Evolutionary conservation across 1,140 invertebrate species (phyloP).

Genomic region (Calephelis virginiensis): DNA sequence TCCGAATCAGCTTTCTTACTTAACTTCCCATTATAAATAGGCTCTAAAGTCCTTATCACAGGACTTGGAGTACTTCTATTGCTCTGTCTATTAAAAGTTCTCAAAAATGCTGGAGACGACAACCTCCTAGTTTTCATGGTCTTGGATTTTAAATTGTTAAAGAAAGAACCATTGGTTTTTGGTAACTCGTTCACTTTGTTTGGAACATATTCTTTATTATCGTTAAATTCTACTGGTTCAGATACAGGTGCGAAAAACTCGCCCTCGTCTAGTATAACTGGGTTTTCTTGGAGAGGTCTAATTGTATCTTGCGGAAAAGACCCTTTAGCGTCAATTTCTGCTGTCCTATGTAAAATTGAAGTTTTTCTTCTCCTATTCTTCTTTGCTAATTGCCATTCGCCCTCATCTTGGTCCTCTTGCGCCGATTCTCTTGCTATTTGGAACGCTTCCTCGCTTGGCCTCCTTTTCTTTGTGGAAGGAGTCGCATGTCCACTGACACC

Average conservation of each 20-base stretch:
- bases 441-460: constrained; percentile 89
- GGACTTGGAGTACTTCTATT: constrained; percentile 63
- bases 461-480: constrained; percentile 77
- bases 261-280: constrained; percentile 67
- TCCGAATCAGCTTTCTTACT: constrained; percentile 65
- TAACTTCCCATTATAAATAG: constrained; percentile 62
- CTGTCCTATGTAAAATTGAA: constrained; percentile 53
- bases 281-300: constrained; percentile 59
- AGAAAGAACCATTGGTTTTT: constrained; percentile 73
- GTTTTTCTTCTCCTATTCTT: constrained; percentile 65
- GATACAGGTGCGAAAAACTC: constrained; percentile 69
- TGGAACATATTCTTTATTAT: constrained; percentile 24
- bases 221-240: constrained; percentile 66
- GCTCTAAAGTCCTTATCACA: constrained; percentile 47
- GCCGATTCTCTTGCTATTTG: constrained; percentile 81
- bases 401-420: constrained; percentile 71
- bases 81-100: constrained; percentile 79
- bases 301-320: constrained; percentile 52
- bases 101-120: constrained; percentile 83
- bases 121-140: constrained; percentile 74
- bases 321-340: constrained; percentile 42
- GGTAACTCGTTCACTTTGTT: constrained; percentile 57
- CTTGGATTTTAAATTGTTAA: constrained; percentile 67
- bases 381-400: constrained; percentile 70
- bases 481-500: constrained; percentile 76